Base-by-base conservation (phyloP, 2,797 vertebrate genomes). In the Eulemur mongoz region DNA sequence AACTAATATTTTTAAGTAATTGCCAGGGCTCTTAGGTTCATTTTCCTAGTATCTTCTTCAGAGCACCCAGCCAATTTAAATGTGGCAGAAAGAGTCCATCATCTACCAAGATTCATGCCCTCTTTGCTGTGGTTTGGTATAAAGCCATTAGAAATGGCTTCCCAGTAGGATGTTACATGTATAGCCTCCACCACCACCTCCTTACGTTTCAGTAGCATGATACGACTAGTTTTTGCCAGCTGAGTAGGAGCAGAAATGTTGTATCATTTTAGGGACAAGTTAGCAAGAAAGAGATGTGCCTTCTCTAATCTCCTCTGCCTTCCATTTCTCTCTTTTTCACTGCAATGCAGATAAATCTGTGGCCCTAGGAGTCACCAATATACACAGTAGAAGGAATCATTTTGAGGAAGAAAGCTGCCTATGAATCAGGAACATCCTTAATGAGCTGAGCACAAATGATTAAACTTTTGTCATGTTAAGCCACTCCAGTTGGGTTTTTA, bases 161-260 rank as follows among this genome's bases (percentile, higher is more conserved):
- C 9, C 5, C 0, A 8, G 14, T 1, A 45, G 3, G 10, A 0
- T 5, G 7, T 4, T 20, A 7, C 32, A 12, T 17, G 23, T 18
- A 18, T 4, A 43, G 12, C 17, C 18, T 40, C 18, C 5, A 17
- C 0, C 15, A 2, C 23, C 38, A 17, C 20, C 35, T 15, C 11
- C 25, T 57, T 59, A 5, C 4, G 40, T n/a, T 80, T 27, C 5
- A 7, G 23, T 43, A 17, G 43, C 17, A 20, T 18, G 20, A 2
- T 27, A 2, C 30, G 35, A 27, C 32, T 82, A 40, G 14, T n/a
- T 35, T 93, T 84, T 40, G 20, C 52, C 35, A 20, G 25, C 5
- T n/a, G 18, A 12, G 32, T 73, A 54, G 23, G 18, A 48, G 2
- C n/a, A 38, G 43, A 89, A 35, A 83, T 25, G 9, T 0, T 35